Base-by-base conservation (phyloP, 1,140 invertebrate species). In the Pseudomyrmex flavicornis region DNA sequence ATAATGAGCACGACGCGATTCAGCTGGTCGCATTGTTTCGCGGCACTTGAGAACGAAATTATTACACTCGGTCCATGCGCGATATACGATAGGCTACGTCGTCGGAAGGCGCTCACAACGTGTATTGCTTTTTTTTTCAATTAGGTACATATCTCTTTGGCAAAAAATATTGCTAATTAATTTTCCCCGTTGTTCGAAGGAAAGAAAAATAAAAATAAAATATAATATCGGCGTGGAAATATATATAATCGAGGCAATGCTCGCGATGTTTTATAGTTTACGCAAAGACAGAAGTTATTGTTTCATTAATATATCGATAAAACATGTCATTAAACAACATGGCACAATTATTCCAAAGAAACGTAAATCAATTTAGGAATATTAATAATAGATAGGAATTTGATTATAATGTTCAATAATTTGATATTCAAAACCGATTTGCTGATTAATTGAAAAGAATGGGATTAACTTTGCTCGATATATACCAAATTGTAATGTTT, bases 1-100 rank as follows among this genome's bases (percentile, higher is more conserved):
- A 86, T 87, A 83, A 87, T 86, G 52, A 66, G 79, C 79, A 76
- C 79, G 84, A 61, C 54, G 66, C 50, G 59, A 15, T 82, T 66
- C 54, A 54, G 54, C 68, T 72, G 52, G 46, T 35, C 35, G 66
- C 74, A 61, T 63, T 54, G 58, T 58, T 35, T 58, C 65, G 10
- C 50, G 63, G 50, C 22, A 80, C 76, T 54, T 72, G 22, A 75
- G 70, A 75, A 82, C 59, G 22, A 82, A 82, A 82, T 63, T 63
- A 80, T 80, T 50, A 72, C 35, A 35, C 54, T 72, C 76, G 22
- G 20, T 13, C 54, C 66, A 35, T 69, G n/a, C 9, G 22, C 59
- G 22, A 61, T 82, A 46, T 73, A n/a, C 54, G 44, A 15, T 54
- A 44, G 17, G 9, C 9, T n/a, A 48, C 26, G 17, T 48, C 35